Base-by-base conservation (phyloP, 2,113 vertebrate genomes). In the Apodemus speciosus region DNA sequence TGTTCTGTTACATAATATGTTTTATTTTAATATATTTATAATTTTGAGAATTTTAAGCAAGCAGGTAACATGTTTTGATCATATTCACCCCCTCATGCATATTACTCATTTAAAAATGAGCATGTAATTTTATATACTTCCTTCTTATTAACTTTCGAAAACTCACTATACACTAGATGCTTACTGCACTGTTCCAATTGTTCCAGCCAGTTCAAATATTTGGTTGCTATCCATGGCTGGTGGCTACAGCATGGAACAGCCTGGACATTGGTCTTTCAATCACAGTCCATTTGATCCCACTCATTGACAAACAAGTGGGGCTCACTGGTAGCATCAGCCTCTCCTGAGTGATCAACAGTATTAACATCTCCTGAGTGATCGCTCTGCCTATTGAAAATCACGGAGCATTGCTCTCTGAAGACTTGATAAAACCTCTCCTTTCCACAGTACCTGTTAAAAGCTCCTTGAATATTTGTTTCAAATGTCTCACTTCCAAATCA, bases 401-500 rank as follows among this genome's bases (percentile, higher is more conserved):
- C 88, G 38, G 68, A 66, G 60, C 27, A 27, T 10, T 51, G 20
- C 68, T 93, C 23, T 62, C 23, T 69, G 85, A 43, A 69, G 46
- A 56, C 2, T 4, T 66, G 64, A 66, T 66, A 35, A 35, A 32
- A 66, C 30, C 14, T 66, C 64, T 6, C 5, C 13, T 71, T 75
- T 87, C 20, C 49, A 93, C 91, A 56, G 56, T 85, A 10, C 85
- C 64, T 25, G 32, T 84, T 60, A 91, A 95, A 95, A 88, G 18
- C 62, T 93, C 20, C 25, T 84, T 72, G 32, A 73, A 38, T 76
- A 40, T 87, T 95, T 93, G n/a, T 84, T 94, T 80, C 68, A 84
- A 30, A 66, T 21, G 69, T 13, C 10, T 83, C 46, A 71, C 84
- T 89, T 51, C 89, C 62, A 94, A 92, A 72, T 23, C 27, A 51